Conservation (phyloP, 2,888 invertebrate genomes). For the Piscicola geometra region DNA sequence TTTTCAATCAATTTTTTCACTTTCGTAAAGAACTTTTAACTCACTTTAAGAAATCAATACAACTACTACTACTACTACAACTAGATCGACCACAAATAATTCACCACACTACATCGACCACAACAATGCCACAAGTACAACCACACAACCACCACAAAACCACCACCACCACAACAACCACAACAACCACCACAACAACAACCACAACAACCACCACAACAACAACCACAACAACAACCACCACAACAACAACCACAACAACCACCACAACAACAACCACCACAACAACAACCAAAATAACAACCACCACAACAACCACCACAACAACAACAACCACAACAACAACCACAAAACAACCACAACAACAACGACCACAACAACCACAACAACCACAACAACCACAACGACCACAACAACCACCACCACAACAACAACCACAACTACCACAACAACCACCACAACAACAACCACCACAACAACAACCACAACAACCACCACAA, state of each 20-base stretch:
- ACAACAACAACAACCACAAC: conserved; percentile 80
- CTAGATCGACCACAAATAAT: not conserved
- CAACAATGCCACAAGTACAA: not conserved
- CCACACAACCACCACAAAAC: not conserved
- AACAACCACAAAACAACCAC: not conserved
- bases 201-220: conserved; percentile 58
- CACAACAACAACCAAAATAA: not conserved
- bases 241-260: too few relatives aligned
- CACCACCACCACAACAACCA: not conserved
- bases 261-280: not conserved
- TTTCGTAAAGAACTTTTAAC: too few relatives aligned
- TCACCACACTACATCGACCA: conserved; percentile 8
- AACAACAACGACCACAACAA: not conserved
- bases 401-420: not conserved
- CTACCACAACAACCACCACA: conserved; percentile 70
- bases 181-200: conserved; percentile 66
- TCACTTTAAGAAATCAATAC: too few relatives aligned
- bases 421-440: conserved; percentile 56
- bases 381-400: not conserved
- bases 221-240: not conserved
- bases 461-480: not conserved
- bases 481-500: not conserved
- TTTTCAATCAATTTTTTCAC: too few relatives aligned
- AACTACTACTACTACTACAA: not conserved
- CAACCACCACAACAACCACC: conserved; percentile 55